These are phyloP conservation scores for Streblospio benedicti DNA, from an alignment of 1,140 invertebrate species.

Conservation along the genomic window DNA sequence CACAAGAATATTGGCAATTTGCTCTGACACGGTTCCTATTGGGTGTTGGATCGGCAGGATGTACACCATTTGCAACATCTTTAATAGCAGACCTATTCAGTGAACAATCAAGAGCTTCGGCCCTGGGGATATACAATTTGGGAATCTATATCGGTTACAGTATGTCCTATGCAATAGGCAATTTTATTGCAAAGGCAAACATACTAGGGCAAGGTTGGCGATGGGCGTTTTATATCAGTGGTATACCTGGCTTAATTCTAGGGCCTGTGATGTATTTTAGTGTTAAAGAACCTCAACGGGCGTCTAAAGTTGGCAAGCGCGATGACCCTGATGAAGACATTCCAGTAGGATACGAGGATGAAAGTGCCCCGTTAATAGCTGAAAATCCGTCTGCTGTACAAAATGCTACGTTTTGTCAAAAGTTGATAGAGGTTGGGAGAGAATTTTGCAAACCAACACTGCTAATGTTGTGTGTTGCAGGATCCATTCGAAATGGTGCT, in stretches of 20 bases:
- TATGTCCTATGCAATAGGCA: constrained; percentile 52
- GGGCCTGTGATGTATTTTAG: constrained; percentile 65
- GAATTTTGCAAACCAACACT: constrained; percentile 62
- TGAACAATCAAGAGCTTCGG: constrained; percentile 65
- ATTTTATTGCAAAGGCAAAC: constrained; percentile 11
- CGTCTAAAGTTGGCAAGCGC: constrained; percentile 57
- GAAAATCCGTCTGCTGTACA: not conserved
- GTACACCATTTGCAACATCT: constrained; percentile 77
- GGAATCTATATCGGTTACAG: constrained; percentile 91
- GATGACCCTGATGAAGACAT: constrained; percentile 42
- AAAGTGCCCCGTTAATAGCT: not conserved
- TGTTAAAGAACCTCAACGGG: constrained; percentile 66
- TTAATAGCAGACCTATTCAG: constrained; percentile 65
- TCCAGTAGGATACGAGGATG: not conserved
- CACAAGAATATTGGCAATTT: constrained; percentile 82
- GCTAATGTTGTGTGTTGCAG: constrained; percentile 68
- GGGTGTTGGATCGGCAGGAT: constrained; percentile 77
- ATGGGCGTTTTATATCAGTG: constrained; percentile 73
- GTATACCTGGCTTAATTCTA: constrained; percentile 68
- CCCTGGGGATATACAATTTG: constrained; percentile 90
- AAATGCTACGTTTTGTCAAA: not conserved
- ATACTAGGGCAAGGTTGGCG: constrained; percentile 66
- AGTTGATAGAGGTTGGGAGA: not conserved
- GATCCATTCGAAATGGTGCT: constrained; percentile 72
- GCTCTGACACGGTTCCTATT: constrained; percentile 75